Base-by-base conservation (phyloP, 35 echinoderm and acorn worm species). In the Diadema setosum region DNA sequence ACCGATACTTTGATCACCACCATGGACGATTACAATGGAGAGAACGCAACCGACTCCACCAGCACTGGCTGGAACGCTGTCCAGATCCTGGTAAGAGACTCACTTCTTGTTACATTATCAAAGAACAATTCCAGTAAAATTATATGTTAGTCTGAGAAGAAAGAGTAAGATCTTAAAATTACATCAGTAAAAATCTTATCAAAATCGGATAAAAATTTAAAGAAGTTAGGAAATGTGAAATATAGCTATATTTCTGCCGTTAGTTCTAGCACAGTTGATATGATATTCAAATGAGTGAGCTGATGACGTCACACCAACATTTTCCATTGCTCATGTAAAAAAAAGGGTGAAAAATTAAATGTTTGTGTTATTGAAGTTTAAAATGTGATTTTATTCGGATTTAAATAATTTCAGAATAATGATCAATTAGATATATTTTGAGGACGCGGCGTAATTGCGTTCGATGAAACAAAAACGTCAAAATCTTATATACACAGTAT, bases 61-160 rank as follows among this genome's bases (percentile, higher is more conserved):
- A 94, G 87, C 45, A 35, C 58, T 16, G 92, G 70, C 3, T 94
- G 92, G 92, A 94, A 94, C 34, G 87, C 81, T n/a, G 58, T 89
- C 16, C 92, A 94, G 45, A 48, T 90, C 46, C 64, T 89, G 69
- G 92, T 94, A 69, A 85, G 92, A 40, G 43, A 4, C 1, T 40
- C 26, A 40, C 1, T 24, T 16, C 30, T 24, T 16, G 12, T 9
- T 39, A 11, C 8, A 4, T 34, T 16, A 25, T 84, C 25, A 8
- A 7, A 60, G 1, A 18, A 9, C 25, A 60, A 67, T 5, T 20
- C 12, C 6, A 23, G 32, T 36, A 44, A 17, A 5, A 15, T 18
- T 44, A 2, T 17, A 15, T 9, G n/a, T 40, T 42, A 3, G 29
- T 23, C 9, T 82, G n/a, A 21, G 32, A 30, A 30, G 4, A 46